These are phyloP conservation scores for Aphodius granarius DNA, from an alignment of 2,888 invertebrate species.

Conservation along the genomic window DNA sequence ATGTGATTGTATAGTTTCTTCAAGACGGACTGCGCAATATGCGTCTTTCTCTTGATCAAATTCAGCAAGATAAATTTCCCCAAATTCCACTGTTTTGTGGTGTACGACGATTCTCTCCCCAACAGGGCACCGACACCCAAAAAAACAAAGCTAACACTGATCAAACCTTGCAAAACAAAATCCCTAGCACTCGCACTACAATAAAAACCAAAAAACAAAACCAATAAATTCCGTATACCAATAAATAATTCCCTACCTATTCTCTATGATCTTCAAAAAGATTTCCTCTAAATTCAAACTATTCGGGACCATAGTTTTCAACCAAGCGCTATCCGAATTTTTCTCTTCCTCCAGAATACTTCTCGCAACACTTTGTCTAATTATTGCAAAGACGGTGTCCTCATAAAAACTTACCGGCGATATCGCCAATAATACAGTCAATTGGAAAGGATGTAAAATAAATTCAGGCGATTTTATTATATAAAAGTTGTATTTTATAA, in stretches of 20 bases:
- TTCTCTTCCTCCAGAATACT: conserved; percentile 46
- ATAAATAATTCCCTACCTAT: conserved; percentile 51
- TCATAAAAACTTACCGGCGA: conserved; percentile 55
- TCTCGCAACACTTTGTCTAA: conserved; percentile 45
- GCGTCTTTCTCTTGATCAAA: conserved; percentile 60
- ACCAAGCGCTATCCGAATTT: conserved; percentile 57
- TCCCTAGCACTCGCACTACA: conserved; percentile 51
- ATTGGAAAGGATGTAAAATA: conserved; percentile 64
- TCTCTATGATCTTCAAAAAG: conserved; percentile 54
- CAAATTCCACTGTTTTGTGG: conserved; percentile 54
- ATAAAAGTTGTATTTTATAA: no score
- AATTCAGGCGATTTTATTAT: conserved; percentile 61
- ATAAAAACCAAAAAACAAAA: conserved; percentile 21
- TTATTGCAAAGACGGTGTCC: conserved; percentile 53
- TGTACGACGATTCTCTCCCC: conserved; percentile 44
- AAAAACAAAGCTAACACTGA: conserved; percentile 53
- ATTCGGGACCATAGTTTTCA: conserved; percentile 53
- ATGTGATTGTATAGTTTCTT: conserved; percentile 61
- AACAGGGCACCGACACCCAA: conserved; percentile 45
- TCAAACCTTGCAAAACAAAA: conserved; percentile 53
- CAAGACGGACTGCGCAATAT: conserved; percentile 59
- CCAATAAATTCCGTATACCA: neutral
- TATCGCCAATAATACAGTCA: conserved; percentile 59
- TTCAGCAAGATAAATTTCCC: conserved; percentile 62
- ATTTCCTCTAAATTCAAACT: conserved; percentile 50